Evolutionary conservation across 2,797 vertebrate genomes (phyloP).

Genomic region (Amblyopsis hoosieri): DNA sequence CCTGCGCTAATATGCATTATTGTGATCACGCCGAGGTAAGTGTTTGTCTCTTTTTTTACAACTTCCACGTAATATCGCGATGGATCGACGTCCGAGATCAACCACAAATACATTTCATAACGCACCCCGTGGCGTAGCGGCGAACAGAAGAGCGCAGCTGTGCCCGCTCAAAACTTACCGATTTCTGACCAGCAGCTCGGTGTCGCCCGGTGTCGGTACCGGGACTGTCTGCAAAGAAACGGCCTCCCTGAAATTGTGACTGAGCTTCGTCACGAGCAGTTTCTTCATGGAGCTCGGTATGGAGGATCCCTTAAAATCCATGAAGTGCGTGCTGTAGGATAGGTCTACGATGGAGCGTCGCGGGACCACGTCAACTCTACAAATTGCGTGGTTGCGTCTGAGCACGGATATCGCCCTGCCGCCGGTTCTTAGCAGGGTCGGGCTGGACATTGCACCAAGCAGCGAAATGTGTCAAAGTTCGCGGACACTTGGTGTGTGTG

Average conservation of each 20-base stretch:
- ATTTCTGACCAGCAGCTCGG: constrained; percentile 90
- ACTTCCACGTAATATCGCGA: constrained; percentile 57
- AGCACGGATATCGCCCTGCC: constrained; percentile 33
- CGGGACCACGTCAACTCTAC: constrained; percentile 47
- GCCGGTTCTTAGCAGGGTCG: constrained; percentile 27
- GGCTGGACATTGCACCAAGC: constrained; percentile 56
- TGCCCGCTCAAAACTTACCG: constrained; percentile 81
- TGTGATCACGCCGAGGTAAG: constrained; percentile 70
- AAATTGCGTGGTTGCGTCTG: constrained; percentile 54
- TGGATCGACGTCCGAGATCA: constrained; percentile 9
- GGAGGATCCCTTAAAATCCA: constrained; percentile 90
- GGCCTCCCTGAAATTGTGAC: constrained; percentile 86
- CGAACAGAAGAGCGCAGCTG: neutral
- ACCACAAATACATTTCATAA: constrained; percentile 16
- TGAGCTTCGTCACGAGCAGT: constrained; percentile 87
- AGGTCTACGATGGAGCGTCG: constrained; percentile 85
- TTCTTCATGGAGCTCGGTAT: constrained; percentile 89
- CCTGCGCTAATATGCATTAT: constrained; percentile 16
- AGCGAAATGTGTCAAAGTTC: constrained; percentile 68
- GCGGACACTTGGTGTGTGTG: constrained; percentile 46
- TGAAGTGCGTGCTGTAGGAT: constrained; percentile 92
- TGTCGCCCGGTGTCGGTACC: constrained; percentile 88
- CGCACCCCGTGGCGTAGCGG: neutral
- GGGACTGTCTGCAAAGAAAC: constrained; percentile 77
- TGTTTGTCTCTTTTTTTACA: constrained; percentile 42